phyloP scores from a whole-genome alignment of 1,140 invertebrate genomes.

The Drosophila punjabiensis region DNA sequence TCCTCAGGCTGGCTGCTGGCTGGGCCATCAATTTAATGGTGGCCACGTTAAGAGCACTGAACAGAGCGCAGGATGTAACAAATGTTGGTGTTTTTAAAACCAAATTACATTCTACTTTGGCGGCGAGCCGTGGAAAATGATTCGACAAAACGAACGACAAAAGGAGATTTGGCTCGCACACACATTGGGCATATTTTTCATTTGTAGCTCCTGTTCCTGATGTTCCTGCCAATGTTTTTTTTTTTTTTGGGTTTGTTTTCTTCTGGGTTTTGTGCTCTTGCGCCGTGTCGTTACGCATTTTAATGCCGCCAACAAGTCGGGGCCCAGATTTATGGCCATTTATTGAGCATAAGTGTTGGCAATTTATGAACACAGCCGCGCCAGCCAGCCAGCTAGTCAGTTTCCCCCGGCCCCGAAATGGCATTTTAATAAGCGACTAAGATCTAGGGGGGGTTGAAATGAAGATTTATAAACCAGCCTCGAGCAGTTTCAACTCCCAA shows the following conservation, averaged over 20 bases:
- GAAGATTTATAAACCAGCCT: slow-evolving; percentile 73
- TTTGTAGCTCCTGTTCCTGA: slow-evolving; percentile 53
- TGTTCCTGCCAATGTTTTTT: slow-evolving; percentile 21
- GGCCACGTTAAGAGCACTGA: slow-evolving; percentile 45
- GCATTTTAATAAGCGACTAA: slow-evolving; percentile 74
- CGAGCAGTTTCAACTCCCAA: slow-evolving; percentile 39
- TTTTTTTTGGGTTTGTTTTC: not conserved
- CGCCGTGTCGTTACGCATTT: slow-evolving; percentile 56
- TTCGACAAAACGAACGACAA: slow-evolving; percentile 65
- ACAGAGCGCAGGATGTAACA: slow-evolving; percentile 48
- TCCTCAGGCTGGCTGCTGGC: slow-evolving; percentile 37
- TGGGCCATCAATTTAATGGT: slow-evolving; percentile 69
- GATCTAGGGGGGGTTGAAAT: slow-evolving; percentile 50
- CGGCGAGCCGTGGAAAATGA: slow-evolving; percentile 36
- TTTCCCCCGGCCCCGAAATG: slow-evolving; percentile 41
- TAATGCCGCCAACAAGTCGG: slow-evolving; percentile 57
- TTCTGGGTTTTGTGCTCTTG: slow-evolving; percentile 4
- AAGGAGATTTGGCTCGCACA: slow-evolving; percentile 57
- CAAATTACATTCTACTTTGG: slow-evolving; percentile 52
- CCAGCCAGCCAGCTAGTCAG: not conserved
- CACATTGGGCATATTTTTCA: slow-evolving; percentile 59
- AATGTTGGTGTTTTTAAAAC: slow-evolving; percentile 70
- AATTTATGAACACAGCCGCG: slow-evolving; percentile 70
- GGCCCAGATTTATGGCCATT: slow-evolving; percentile 67
- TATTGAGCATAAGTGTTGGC: slow-evolving; percentile 79